Base-by-base conservation (phyloP, 2,113 vertebrate genomes). In the Strix aluco region DNA sequence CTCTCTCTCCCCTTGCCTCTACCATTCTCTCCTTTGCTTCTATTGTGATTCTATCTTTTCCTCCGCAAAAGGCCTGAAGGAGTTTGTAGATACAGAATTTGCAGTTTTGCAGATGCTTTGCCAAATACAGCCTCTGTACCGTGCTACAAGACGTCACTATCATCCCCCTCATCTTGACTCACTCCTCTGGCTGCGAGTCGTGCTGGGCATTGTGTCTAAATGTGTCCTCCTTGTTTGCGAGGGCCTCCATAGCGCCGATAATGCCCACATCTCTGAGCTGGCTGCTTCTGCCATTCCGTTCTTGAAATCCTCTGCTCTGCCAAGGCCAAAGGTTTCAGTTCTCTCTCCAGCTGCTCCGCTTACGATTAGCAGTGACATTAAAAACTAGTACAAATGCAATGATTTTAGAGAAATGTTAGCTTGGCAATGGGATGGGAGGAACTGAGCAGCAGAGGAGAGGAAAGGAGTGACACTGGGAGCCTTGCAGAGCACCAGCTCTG, bases 141-240 rank as follows among this genome's bases (percentile, higher is more conserved):
- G 1, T 72, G 78, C 66, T 87, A 25, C 2, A 11, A 90, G 85
- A 94, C 26, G 66, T 96, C 91, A 92, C 32, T 51, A 55, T 92
- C 94, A 73, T 82, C 95, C 96, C 93, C 89, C 97, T 96, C 96
- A 80, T 94, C 54, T 92, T 96, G 94, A 96, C 74, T 96, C 94
- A 92, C 86, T 94, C 15, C 46, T 86, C 70, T 88, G 91, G 67
- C 91, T 96, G 70, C 6, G 23, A 91, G 63, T 85, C 16, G 2
- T 87, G 84, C 84, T 87, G 66, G 66, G 78, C 74, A 75, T 84
- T 44, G 32, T 82, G 58, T 96, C 85, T 92, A 73, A 88, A 93
- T 73, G 86, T 3, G 13, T 94, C 47, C 81, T 38, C 44, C 81
- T 65, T 58, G 51, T 58, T 80, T 61, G 47, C 3, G 4, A 59